Base-by-base conservation (phyloP, 1,140 invertebrate genomes). In the Harlomillsia oculata region DNA sequence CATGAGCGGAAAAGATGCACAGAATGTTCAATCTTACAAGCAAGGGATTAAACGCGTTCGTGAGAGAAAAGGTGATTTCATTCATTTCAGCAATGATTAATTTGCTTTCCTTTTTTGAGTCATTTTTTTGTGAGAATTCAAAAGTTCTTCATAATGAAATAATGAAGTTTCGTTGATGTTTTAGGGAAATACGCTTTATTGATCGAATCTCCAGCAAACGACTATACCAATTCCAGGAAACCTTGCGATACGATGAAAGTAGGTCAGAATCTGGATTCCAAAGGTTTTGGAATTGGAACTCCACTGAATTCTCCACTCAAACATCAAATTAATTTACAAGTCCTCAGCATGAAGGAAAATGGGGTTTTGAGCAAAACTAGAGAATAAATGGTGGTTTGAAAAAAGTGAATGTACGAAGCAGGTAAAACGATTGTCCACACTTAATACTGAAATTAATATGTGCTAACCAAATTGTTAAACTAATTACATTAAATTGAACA, bases 191-290 rank as follows among this genome's bases (percentile, higher is more conserved):
- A 83, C 69, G 82, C 81, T 16, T 80, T 81, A 65, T 69, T 83
- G 8, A 67, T 83, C 18, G 81, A 83, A 69, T 80, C 79, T 6
- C 78, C 79, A 8, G 76, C 75, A 51, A 82, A 82, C 62, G 81
- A 83, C 66, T 83, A 82, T 66, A 72, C 76, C 41, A 83, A 82
- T 68, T 80, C 80, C 60, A 67, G 76, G 52, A 72, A 76, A 53
- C 58, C 58, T 2, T 63, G 62, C 67, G 77, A 82, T 63, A 82
- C 82, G 0, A 80, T 84, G 76, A 81, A 78, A 70, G 70, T 83
- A 28, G 81, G 80, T 13, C 69, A 71, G 25, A 77, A 79, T 62
- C 69, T 80, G 5, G 78, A 80, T 64, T 73, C 75, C 0, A 80
- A 80, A 67, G 50, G 51, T 0, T 53, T 53, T 18, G 56, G 61